Conservation (phyloP, 1,140 invertebrate genomes). For the Arion vulgaris region DNA sequence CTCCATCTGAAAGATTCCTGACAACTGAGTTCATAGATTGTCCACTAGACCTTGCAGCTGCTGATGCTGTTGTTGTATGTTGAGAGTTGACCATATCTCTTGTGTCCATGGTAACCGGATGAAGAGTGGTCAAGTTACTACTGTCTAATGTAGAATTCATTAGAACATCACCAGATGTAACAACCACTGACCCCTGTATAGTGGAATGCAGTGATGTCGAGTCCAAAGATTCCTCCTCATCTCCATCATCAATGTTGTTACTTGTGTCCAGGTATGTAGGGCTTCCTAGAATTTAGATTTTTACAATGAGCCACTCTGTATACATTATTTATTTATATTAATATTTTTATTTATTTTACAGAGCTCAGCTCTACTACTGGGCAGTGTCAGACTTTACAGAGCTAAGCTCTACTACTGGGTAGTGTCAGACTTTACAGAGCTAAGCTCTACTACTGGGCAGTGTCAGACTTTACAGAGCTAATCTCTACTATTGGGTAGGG, state of each 20-base stretch:
- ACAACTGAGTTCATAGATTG: constrained; percentile 7
- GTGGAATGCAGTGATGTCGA: constrained; percentile 43
- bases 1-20: neutral
- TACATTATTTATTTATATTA: too few relatives aligned
- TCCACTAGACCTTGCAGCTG: neutral
- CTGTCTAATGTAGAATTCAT: constrained; percentile 37
- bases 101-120: constrained; percentile 37
- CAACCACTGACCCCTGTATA: constrained; percentile 29
- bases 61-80: too few relatives aligned
- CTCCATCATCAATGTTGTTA: constrained; percentile 34
- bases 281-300: constrained; percentile 18
- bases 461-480: too few relatives aligned
- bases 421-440: too few relatives aligned
- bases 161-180: constrained; percentile 24
- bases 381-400: too few relatives aligned
- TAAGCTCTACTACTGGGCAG: too few relatives aligned
- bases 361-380: too few relatives aligned
- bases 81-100: neutral
- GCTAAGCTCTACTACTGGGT: too few relatives aligned
- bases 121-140: constrained; percentile 31
- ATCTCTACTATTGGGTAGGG: too few relatives aligned
- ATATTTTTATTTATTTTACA: too few relatives aligned
- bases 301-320: too few relatives aligned
- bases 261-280: constrained; percentile 20
- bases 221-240: constrained; percentile 47